These are phyloP conservation scores for Cheilosia variabilis DNA, from an alignment of 2,888 invertebrate species.

Conservation along the genomic window DNA sequence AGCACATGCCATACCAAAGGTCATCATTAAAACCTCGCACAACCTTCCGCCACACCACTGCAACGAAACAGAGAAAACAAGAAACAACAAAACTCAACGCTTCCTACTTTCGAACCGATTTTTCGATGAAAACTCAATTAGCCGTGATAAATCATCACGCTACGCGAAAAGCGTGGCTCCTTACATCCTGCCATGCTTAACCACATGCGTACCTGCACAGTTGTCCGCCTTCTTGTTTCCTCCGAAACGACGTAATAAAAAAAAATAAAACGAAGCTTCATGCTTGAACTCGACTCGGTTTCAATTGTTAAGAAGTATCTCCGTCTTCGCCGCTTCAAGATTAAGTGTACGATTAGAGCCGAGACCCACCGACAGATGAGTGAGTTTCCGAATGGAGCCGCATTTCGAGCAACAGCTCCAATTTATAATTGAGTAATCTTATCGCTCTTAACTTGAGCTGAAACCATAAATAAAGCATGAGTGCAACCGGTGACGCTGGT, in stretches of 20 bases:
- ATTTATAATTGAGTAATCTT: conserved; percentile 73
- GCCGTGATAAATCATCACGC: conserved; percentile 69
- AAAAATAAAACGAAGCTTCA: conserved; percentile 17
- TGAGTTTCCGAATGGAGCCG: conserved; percentile 44
- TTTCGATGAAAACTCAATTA: conserved; percentile 75
- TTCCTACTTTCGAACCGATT: conserved; percentile 65
- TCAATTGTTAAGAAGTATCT: conserved; percentile 70
- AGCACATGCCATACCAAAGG: conserved; percentile 19
- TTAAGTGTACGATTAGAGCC: conserved; percentile 64
- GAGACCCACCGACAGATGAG: conserved; percentile 54
- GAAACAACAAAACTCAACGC: conserved; percentile 15
- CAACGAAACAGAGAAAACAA: not conserved
- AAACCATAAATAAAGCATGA: conserved; percentile 64
- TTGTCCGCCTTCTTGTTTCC: conserved; percentile 62
- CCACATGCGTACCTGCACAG: conserved; percentile 15
- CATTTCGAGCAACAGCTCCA: conserved; percentile 41
- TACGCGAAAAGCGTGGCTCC: conserved; percentile 59
- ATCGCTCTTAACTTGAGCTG: conserved; percentile 68
- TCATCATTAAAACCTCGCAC: conserved; percentile 50
- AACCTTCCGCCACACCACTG: conserved; percentile 24
- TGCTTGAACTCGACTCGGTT: conserved; percentile 45
- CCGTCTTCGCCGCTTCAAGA: conserved; percentile 35
- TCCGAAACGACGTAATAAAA: conserved; percentile 17
- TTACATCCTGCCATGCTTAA: conserved; percentile 65
- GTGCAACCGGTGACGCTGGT: conserved; percentile 24